Evolutionary conservation across 2,888 invertebrate species (phyloP), one percentile per base, ranked within the genome.

Genomic region (Capitulum mitella): DNA sequence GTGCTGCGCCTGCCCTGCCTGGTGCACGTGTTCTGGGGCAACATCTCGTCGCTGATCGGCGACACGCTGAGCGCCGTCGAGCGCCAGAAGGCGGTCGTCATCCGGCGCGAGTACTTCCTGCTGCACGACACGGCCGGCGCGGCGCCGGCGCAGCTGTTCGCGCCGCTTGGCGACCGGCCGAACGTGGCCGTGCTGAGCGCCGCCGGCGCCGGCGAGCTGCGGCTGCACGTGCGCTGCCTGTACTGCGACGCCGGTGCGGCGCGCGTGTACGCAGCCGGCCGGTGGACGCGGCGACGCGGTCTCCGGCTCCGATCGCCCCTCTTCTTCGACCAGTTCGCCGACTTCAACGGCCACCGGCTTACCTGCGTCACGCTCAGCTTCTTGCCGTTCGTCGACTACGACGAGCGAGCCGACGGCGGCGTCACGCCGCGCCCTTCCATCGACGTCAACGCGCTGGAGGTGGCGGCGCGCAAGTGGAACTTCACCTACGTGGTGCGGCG

Each of bases 321-420:
- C 54, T 77, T 77, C 77, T 51, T n/a, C 14, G 77, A 77, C 46
- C 58, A 61, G 77, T 77, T 77, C 32, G 54, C 40, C 37, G 54
- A 77, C 58, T 61, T 77, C 19, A 3, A n/a, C 43, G 58, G 77
- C n/a, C 61, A 61, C 77, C 61, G 51, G 10, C 61, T 58, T 29
- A 77, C 37, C 26, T 77, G 61, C n/a, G 48, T 37, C 34, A 34
- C 34, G 29, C 58, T 54, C 5, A 3, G 5, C n/a, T 54, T 58
- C 16, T 51, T 40, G 54, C 61, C 77, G 32, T 58, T 77, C 26
- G 54, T 77, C 48, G 40, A 37, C 51, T 51, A 12, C 26, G 32
- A n/a, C 8, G 77, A 51, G 14, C 29, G 5, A 22, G 34, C 32
- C 51, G 77, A 32, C 34, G 32, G 29, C 12, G 2, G 26, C 37